Percentiles rank a stretch among this genome's conserved stretches.
Evolutionary conservation across 1,140 invertebrate genomes (phyloP).

Genomic region (Bombus ignitus): DNA sequence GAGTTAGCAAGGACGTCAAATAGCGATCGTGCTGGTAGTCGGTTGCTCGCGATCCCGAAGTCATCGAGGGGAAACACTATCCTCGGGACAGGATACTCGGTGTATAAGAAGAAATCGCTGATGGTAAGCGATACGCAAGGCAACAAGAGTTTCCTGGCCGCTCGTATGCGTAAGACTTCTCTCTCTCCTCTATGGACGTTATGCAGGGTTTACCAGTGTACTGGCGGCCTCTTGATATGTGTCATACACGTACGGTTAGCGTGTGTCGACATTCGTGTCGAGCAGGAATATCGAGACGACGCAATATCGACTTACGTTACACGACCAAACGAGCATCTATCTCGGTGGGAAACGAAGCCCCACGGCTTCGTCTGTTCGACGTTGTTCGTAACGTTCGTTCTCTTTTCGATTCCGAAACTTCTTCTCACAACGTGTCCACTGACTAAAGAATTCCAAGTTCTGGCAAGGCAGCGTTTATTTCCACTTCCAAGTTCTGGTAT

Average conservation of each 20-base stretch:
- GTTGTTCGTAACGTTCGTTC: slow-evolving; percentile 51
- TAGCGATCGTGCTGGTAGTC: neutral
- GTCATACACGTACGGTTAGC: slow-evolving; percentile 43
- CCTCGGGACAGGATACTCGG: slow-evolving; percentile 73
- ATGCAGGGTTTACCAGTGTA: slow-evolving; percentile 34
- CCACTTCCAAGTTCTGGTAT: neutral
- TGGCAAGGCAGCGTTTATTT: neutral
- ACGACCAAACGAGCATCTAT: slow-evolving; percentile 76
- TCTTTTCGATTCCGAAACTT: slow-evolving; percentile 38
- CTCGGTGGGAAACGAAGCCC: slow-evolving; percentile 78
- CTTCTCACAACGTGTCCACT: neutral
- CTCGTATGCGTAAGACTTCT: slow-evolving; percentile 75
- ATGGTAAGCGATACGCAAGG: slow-evolving; percentile 74
- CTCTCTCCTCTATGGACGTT: slow-evolving; percentile 36
- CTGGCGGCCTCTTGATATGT: slow-evolving; percentile 39
- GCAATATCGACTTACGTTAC: slow-evolving; percentile 78
- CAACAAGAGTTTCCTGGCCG: slow-evolving; percentile 71
- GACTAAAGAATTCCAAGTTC: neutral
- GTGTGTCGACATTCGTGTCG: slow-evolving; percentile 41
- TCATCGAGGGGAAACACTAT: slow-evolving; percentile 72
- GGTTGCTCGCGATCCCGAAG: slow-evolving; percentile 43
- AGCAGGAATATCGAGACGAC: slow-evolving; percentile 73
- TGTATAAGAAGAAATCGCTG: slow-evolving; percentile 75
- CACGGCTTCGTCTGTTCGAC: slow-evolving; percentile 59
- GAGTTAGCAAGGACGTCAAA: neutral